A percentile compares a stretch with the other conserved stretches of the same genome.
phyloP scores from a whole-genome alignment of 2,113 vertebrate species.

The Pipra filicauda region DNA sequence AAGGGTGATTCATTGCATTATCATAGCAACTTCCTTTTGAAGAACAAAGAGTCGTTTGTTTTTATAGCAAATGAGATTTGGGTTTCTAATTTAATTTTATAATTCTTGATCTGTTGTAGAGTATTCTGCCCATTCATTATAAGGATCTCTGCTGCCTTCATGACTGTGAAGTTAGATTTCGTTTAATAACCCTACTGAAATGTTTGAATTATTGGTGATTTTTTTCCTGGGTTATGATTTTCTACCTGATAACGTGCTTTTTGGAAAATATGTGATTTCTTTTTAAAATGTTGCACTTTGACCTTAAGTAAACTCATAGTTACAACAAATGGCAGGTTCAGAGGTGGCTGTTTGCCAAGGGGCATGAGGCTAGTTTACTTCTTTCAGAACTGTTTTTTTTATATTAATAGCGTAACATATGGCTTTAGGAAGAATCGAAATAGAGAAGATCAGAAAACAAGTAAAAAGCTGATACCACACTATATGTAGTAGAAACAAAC shows the following conservation, averaged over 20 bases:
- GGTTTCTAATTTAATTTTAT: slow-evolving; percentile 34
- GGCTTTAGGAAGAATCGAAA: neutral
- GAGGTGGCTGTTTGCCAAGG: neutral
- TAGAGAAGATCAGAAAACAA: neutral
- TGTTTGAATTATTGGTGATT: neutral
- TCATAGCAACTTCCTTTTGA: slow-evolving; percentile 6
- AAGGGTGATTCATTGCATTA: slow-evolving; percentile 1
- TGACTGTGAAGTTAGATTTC: neutral
- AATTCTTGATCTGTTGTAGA: slow-evolving; percentile 27
- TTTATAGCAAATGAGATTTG: slow-evolving; percentile 46
- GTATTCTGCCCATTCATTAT: slow-evolving; percentile 26
- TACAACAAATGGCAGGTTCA: neutral
- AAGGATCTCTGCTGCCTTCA: slow-evolving; percentile 10
- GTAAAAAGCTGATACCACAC: neutral
- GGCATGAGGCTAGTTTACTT: neutral
- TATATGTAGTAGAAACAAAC: neutral
- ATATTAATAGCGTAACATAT: neutral
- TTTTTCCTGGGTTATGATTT: neutral
- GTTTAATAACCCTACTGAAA: neutral
- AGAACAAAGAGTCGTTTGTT: slow-evolving; percentile 15
- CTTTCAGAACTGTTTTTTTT: neutral
- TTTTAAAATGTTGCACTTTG: neutral
- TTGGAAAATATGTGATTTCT: neutral
- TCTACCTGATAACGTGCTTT: neutral
- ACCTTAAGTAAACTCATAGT: neutral